Percentiles rank a stretch among this genome's conserved stretches.
Conservation (phyloP, 2,888 invertebrate genomes). For the Phyto melanocephala region DNA sequence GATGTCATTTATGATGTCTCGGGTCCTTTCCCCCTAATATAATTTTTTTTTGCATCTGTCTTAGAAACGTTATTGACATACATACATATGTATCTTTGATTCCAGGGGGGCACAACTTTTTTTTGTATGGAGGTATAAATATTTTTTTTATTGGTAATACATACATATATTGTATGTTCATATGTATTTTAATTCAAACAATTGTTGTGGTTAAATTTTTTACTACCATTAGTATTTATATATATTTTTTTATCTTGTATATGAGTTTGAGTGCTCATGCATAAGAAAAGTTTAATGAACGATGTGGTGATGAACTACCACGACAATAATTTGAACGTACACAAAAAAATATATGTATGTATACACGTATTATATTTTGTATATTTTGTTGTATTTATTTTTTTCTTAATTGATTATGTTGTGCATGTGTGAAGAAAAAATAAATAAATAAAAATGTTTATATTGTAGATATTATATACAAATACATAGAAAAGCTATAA, state of each 20-base stretch:
- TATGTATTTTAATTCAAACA: background rate
- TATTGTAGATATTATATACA: background rate
- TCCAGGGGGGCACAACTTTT: too few species aligned
- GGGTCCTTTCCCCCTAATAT: too few species aligned
- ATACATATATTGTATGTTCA: too few species aligned
- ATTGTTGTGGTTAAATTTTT: constrained; percentile 48
- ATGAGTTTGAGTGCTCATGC: background rate
- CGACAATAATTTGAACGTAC: constrained; percentile 12
- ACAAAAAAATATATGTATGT: background rate
- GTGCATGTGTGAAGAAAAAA: constrained; percentile 22
- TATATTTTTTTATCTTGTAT: background rate
- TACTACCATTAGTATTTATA: constrained; percentile 10
- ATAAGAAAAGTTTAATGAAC: constrained; percentile 44
- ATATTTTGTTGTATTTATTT: constrained; percentile 20
- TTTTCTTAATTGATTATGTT: constrained; percentile 52
- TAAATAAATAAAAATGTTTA: background rate
- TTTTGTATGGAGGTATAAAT: too few species aligned
- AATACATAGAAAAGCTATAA: too few species aligned
- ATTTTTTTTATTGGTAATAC: too few species aligned
- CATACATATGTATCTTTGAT: too few species aligned
- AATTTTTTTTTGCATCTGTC: too few species aligned
- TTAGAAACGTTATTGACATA: too few species aligned
- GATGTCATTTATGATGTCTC: too few species aligned
- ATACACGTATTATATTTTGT: background rate
- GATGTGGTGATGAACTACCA: constrained; percentile 24